Base-by-base conservation (phyloP, 1,140 invertebrate genomes). In the Drosophila watanabei region DNA sequence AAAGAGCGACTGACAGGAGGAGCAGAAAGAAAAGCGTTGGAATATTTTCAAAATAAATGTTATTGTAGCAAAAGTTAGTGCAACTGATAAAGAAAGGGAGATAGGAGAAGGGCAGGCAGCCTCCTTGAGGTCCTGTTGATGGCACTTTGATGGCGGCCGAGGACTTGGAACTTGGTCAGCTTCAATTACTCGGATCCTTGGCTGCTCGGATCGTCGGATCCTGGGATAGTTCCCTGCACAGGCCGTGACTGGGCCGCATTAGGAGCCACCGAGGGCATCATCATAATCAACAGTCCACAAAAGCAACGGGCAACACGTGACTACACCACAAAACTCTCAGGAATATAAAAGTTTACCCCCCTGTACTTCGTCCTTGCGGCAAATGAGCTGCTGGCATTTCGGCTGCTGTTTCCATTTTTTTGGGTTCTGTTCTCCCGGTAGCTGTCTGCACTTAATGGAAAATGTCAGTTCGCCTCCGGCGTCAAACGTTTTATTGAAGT, bases 401-500 rank as follows among this genome's bases (percentile, higher is more conserved):
- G 35, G 54, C 54, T 52, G 49, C 69, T 75, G 61, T 56, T 49
- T 75, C 39, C 70, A 71, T 49, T 58, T 64, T 69, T 64, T 59
- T 37, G 28, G 28, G 48, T 54, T 54, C 49, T 57, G 57, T 37
- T 49, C 24, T 49, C 62, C 43, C 43, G 66, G 65, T 68, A 70
- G 79, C 79, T 89, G 86, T 89, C 86, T 89, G 86, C 86, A 86
- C 86, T 90, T 89, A 89, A 89, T 89, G 86, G 86, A 89, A 89
- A 89, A 89, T 89, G 86, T 89, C 86, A 89, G 85, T 90, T 85
- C 66, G 81, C 86, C 85, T 80, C 85, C 61, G 83, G 85, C 85
- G 81, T 82, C 85, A 89, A 89, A 85, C 81, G 86, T 91, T 91
- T 87, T 91, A 91, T 91, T 91, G 87, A 87, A 91, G 88, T 87